phyloP scores from a whole-genome alignment of 2,797 vertebrate species.

The Geotrypetes seraphini region DNA sequence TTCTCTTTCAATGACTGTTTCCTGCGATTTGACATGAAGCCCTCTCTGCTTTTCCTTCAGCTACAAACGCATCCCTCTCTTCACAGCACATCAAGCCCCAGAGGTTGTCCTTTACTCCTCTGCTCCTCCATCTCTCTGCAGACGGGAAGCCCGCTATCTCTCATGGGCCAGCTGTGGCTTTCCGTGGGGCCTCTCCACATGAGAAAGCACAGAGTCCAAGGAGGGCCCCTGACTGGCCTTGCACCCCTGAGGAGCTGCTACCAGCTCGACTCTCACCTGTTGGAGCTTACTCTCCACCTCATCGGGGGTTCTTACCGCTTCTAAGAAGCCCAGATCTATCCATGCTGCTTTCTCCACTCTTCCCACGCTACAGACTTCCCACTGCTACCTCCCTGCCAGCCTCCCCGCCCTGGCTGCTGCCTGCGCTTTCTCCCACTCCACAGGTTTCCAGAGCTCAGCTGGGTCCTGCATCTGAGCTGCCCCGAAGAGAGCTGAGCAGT shows the following conservation, averaged over 20 bases:
- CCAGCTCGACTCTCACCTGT: conserved; percentile 77
- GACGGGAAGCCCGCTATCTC: conserved; percentile 6
- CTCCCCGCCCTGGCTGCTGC: not conserved
- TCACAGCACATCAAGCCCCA: not conserved
- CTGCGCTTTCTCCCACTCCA: too few relatives aligned
- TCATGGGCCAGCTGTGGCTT: not conserved
- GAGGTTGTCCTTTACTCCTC: conserved; percentile 46
- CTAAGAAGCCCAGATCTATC: conserved; percentile 53
- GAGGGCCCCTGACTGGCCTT: conserved; percentile 34
- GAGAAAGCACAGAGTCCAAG: not conserved
- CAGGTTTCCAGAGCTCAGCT: too few relatives aligned
- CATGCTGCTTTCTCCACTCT: conserved; percentile 71
- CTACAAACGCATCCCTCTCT: conserved; percentile 12
- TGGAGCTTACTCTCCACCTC: conserved; percentile 75
- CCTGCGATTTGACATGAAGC: conserved; percentile 4
- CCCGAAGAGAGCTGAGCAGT: too few relatives aligned
- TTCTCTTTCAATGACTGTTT: not conserved
- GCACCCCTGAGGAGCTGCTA: conserved; percentile 52
- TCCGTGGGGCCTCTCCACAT: conserved; percentile 33
- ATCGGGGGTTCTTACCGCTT: conserved; percentile 50
- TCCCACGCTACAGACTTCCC: conserved; percentile 63
- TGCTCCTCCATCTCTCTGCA: conserved; percentile 49
- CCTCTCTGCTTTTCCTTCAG: not conserved
- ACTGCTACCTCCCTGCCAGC: not conserved
- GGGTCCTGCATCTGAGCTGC: too few relatives aligned